Evolutionary conservation across 1,140 invertebrate genomes (phyloP), one percentile per base, ranked within the genome.

Genomic region (Aphidius gifuensis): DNA sequence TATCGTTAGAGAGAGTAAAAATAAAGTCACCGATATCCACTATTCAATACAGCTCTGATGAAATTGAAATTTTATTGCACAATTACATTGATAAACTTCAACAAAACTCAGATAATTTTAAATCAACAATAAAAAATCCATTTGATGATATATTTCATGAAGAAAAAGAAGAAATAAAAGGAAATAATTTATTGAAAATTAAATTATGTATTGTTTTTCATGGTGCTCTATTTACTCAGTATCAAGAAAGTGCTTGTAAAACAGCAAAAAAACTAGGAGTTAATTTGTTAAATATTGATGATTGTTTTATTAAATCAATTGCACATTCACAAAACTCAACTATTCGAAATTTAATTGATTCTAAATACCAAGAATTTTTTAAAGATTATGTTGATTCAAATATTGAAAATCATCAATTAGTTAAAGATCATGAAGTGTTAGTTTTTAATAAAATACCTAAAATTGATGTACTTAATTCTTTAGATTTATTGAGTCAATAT

Each of bases 151-250:
- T 74, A 16, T 70, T 71, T 48, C 64, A 71, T 49, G 58, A 50
- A 47, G 6, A 54, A 2, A 43, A 74, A 42, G 45, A 23, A 47
- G 9, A 58, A 11, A 9, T n/a, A 44, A 42, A 16, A 48, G 21
- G 32, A 21, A 62, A 42, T 23, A 23, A 58, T 49, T 6, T 11
- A n/a, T 49, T 16, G 47, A 51, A 21, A 68, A 64, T 16, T 69
- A 66, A 61, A 58, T 44, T 68, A 16, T 66, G 67, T 47, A 66
- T 78, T 23, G 70, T 78, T 60, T 77, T 77, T 60, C 68, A 77
- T 43, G 76, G 76, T 39, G 74, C 74, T 16, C 69, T 74, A 16
- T 74, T 70, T 32, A 75, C 74, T 4, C 73, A 74, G 44, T 76
- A 74, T 53, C 70, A 76, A 61, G 68, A 73, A 60, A 51, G 67